Evolutionary conservation across 2,797 vertebrate genomes (phyloP).

Genomic region (Saxicola maurus): DNA sequence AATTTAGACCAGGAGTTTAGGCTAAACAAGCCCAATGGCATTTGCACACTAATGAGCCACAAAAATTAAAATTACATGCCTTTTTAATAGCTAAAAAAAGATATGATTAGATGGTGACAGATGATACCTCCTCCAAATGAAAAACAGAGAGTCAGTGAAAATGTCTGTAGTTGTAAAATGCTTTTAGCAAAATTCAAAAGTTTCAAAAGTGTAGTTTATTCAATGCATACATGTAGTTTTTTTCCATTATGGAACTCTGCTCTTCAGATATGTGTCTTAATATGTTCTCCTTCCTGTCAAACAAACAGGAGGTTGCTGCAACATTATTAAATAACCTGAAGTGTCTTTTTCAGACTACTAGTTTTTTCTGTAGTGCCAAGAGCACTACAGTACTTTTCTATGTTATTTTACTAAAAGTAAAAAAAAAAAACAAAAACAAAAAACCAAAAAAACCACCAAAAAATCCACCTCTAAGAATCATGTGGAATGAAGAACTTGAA

Average conservation of each 20-base stretch:
- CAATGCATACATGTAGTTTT: fast-evolving
- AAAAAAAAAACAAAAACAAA: neutral
- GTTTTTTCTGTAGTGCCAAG: neutral
- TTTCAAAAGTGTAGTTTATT: neutral
- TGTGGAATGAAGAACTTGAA: neutral
- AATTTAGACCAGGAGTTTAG: neutral
- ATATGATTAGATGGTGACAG: neutral
- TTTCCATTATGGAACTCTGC: neutral
- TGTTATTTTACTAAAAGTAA: neutral
- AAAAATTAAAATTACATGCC: slow-evolving; percentile 55
- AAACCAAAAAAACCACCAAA: too few species aligned
- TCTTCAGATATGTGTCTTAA: neutral
- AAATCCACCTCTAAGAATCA: neutral
- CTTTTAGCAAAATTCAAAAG: neutral
- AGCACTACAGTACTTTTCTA: neutral
- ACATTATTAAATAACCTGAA: neutral
- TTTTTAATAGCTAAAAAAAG: slow-evolving; percentile 22
- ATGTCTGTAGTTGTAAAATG: neutral
- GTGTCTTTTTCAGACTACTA: neutral
- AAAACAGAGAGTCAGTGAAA: neutral
- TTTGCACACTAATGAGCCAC: slow-evolving; percentile 19
- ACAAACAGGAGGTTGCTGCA: neutral
- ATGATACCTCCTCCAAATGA: neutral
- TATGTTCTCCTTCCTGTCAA: neutral
- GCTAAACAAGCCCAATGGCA: neutral